Conservation (phyloP, 2,888 invertebrate genomes). For the Andrena marginata region DNA sequence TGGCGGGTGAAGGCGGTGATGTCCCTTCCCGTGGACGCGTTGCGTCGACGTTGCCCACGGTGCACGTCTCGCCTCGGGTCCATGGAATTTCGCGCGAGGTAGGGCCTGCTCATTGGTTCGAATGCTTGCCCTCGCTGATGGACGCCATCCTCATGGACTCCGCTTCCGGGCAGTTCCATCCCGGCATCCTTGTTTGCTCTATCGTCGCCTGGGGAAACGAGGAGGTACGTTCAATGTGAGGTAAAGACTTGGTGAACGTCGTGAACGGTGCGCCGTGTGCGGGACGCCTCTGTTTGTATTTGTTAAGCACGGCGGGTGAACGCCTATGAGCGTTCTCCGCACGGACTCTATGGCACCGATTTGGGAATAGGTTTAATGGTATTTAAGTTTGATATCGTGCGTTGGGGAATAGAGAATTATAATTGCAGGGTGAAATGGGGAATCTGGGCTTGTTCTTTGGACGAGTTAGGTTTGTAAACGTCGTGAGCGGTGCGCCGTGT, state of each 20-base stretch:
- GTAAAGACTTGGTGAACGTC: not conserved
- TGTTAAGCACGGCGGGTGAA: too few species aligned
- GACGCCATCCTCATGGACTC: constrained; percentile 82
- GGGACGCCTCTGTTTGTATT: too few species aligned
- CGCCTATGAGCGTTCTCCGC: too few species aligned
- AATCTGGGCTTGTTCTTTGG: too few species aligned
- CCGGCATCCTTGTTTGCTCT: constrained; percentile 83
- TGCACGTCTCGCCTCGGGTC: constrained; percentile 31
- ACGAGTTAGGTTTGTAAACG: too few species aligned
- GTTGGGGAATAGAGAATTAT: not conserved
- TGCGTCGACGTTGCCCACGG: constrained; percentile 36
- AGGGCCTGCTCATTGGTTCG: constrained; percentile 77
- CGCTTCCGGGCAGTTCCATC: constrained; percentile 79
- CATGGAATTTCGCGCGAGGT: constrained; percentile 50
- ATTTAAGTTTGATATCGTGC: not conserved
- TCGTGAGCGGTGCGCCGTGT: too few species aligned
- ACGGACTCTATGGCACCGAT: too few species aligned
- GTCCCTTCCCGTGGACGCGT: constrained; percentile 36
- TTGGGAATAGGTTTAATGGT: too few species aligned
- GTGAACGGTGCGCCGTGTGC: too few species aligned
- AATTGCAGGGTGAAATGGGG: not conserved
- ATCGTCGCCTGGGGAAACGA: constrained; percentile 76
- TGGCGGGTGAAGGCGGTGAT: constrained; percentile 46
- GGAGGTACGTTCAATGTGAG: not conserved
- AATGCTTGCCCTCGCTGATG: constrained; percentile 80